Conservation (phyloP, 2,797 vertebrate species). For the Tauraco hartlaubi region DNA sequence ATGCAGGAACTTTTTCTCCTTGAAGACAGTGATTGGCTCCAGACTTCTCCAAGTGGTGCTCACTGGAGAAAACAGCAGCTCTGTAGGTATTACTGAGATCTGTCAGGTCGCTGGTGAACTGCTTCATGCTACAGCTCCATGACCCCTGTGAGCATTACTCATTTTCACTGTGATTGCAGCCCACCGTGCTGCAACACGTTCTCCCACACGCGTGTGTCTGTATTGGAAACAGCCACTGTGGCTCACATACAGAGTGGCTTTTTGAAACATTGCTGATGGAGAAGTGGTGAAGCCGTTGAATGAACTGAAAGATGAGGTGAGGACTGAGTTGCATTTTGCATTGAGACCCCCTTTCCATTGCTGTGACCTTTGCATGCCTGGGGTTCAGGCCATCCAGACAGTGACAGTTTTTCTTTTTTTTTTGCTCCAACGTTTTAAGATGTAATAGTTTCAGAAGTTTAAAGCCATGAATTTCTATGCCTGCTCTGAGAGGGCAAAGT, state of each 20-base stretch:
- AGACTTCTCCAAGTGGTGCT: background rate
- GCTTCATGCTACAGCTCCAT: background rate
- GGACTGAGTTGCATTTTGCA: background rate
- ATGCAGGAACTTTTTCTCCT: background rate
- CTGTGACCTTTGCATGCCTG: background rate
- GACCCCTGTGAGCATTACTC: background rate
- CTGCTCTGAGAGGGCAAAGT: background rate
- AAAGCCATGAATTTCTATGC: background rate
- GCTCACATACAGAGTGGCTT: background rate
- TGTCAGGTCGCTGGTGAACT: background rate
- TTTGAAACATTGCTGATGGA: background rate
- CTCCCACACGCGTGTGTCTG: background rate
- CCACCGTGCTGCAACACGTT: accelerated
- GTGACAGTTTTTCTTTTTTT: background rate
- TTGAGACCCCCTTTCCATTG: background rate
- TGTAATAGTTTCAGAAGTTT: background rate
- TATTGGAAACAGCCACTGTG: background rate
- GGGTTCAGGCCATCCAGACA: background rate
- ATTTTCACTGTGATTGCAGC: background rate
- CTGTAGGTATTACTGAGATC: background rate
- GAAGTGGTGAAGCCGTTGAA: background rate
- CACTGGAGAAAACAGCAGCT: background rate
- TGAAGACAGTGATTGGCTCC: background rate
- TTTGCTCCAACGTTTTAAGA: background rate
- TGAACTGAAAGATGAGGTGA: background rate